Base-by-base conservation (phyloP, 2,888 invertebrate species). In the Tipula unca region DNA sequence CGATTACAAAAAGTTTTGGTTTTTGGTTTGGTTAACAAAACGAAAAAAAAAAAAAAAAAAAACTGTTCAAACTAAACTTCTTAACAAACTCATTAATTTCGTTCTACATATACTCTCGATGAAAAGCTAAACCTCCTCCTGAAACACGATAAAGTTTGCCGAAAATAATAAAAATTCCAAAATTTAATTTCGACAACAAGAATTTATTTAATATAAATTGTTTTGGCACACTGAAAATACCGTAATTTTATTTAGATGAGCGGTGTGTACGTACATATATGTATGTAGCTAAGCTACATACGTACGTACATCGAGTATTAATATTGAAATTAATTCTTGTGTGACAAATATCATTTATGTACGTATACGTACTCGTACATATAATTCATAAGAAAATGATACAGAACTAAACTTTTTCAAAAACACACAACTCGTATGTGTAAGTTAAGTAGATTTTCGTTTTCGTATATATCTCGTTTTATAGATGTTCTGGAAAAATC, bases 151-250 rank as follows among this genome's bases (percentile, higher is more conserved):
- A 69, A 69, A 69, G 25, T 69, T 69, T 69, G 1, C 25, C n/a
- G 25, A 25, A 69, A 69, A 69, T 48, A 48, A 25, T 25, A 69
- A 69, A 69, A 69, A 69, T 69, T 69, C 69, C n/a, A n/a, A 69
- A 69, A 69, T 69, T 69, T 69, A 69, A 69, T 69, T 69, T 69
- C 69, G 69, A 69, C 69, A 69, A 69, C 69, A 69, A 69, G 25
- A 69, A 69, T 69, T 69, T 69, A 17, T 69, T 25, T 69, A 69
- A 69, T 25, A 69, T 69, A 69, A 69, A 69, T 25, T 69, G 69
- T 69, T 69, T 69, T 69, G 69, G 25, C 69, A 69, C 69, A 69
- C 69, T 25, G 69, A 69, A 48, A 69, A 69, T 25, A 69, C 69
- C 69, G 69, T 69, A 69, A 69, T 69, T 25, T 69, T 20, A 17